Percentiles rank a stretch among this genome's conserved stretches.
These are phyloP conservation scores for Stigmatopora argus DNA, from an alignment of 2,113 vertebrate genomes.

Conservation along the genomic window DNA sequence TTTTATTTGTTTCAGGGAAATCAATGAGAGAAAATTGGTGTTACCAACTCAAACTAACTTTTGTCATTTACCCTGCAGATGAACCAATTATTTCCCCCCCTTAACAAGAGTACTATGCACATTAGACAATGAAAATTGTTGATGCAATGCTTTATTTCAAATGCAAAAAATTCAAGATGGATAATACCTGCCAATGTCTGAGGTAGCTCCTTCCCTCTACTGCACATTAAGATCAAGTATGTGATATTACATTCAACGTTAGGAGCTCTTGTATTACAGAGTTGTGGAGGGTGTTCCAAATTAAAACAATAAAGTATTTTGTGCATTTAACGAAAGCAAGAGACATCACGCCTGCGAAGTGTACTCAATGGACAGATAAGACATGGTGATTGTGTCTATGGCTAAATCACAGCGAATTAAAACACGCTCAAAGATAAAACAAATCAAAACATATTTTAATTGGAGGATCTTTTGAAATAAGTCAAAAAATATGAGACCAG, in stretches of 20 bases:
- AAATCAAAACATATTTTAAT: neutral
- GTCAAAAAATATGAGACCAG: neutral
- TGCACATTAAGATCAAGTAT: slow-evolving; percentile 10
- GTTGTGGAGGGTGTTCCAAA: slow-evolving; percentile 14
- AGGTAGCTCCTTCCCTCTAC: neutral
- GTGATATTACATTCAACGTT: slow-evolving; percentile 20
- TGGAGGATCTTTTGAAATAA: neutral
- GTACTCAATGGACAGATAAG: neutral
- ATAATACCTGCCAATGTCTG: neutral
- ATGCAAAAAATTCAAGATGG: slow-evolving; percentile 8
- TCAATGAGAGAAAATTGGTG: slow-evolving; percentile 3
- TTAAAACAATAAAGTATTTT: neutral
- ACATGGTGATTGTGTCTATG: neutral
- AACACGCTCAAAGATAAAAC: neutral
- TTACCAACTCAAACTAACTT: slow-evolving; percentile 6
- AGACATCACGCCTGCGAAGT: neutral
- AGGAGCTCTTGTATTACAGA: neutral
- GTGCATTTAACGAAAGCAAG: neutral
- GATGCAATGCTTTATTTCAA: neutral
- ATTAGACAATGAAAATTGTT: neutral
- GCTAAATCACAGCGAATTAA: neutral
- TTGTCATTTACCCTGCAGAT: neutral
- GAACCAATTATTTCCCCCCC: neutral
- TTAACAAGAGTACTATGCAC: neutral
- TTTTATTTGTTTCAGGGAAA: slow-evolving; percentile 41